These are phyloP conservation scores for Arenaria interpres DNA, from an alignment of 2,113 vertebrate genomes.

Conservation along the genomic window DNA sequence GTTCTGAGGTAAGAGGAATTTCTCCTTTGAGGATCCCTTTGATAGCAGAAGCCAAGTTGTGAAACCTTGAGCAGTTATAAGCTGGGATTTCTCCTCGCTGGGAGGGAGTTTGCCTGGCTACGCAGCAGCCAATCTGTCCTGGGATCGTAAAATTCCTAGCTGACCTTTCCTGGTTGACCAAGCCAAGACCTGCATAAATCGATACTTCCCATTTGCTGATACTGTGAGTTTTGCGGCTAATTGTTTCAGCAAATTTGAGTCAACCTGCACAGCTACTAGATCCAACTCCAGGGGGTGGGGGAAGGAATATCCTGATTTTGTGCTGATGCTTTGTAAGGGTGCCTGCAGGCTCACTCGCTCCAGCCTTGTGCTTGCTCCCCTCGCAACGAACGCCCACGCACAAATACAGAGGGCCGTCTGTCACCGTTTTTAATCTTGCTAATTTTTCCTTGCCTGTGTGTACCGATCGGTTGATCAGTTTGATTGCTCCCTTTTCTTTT, in stretches of 20 bases:
- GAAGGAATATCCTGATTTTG: background rate
- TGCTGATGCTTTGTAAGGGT: background rate
- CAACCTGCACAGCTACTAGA: background rate
- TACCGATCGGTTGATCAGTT: background rate
- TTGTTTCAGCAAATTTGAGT: background rate
- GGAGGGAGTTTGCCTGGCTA: background rate
- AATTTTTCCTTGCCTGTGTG: background rate
- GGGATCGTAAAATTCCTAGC: background rate
- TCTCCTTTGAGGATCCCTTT: background rate
- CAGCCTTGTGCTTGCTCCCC: background rate
- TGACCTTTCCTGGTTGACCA: background rate
- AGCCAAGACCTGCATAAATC: background rate
- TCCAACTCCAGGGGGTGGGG: background rate
- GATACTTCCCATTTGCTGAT: background rate
- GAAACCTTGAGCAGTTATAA: background rate
- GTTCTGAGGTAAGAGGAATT: background rate
- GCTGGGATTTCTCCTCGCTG: background rate
- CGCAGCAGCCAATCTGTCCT: background rate
- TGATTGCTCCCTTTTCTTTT: background rate
- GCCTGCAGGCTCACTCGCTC: background rate
- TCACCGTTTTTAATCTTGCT: slow-evolving; percentile 1
- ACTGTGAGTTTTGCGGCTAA: background rate
- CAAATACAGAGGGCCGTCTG: background rate
- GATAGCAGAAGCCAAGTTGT: background rate
- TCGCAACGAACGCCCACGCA: background rate